These are phyloP conservation scores for Eumacrocentrus americanus DNA, from an alignment of 2,888 invertebrate genomes.

Conservation along the genomic window DNA sequence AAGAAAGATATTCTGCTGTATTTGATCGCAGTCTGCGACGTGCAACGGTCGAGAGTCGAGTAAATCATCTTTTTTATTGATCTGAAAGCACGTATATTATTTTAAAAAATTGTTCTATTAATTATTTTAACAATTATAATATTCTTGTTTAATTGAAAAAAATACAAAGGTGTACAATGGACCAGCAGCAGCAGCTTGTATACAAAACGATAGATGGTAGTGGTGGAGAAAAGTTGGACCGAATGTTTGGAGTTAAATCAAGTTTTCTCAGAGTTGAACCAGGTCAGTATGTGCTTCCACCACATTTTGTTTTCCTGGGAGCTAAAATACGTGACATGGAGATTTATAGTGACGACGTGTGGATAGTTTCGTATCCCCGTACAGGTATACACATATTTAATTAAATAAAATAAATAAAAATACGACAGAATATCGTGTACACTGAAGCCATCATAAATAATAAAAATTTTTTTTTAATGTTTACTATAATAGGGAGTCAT, in stretches of 20 bases:
- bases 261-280: slow-evolving; percentile 78
- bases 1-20: neutral
- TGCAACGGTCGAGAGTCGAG: too few relatives aligned
- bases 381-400: slow-evolving; percentile 73
- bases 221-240: slow-evolving; percentile 68
- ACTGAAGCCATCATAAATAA: too few relatives aligned
- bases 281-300: slow-evolving; percentile 73
- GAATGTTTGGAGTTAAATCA: slow-evolving; percentile 72
- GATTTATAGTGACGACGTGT: slow-evolving; percentile 78
- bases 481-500: slow-evolving; percentile 72
- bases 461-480: too few relatives aligned
- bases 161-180: too few relatives aligned
- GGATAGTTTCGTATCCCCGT: slow-evolving; percentile 87
- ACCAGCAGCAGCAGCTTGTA: too few relatives aligned
- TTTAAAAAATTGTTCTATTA: too few relatives aligned
- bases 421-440: too few relatives aligned
- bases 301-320: slow-evolving; percentile 72
- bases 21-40: too few relatives aligned
- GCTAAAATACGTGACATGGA: slow-evolving; percentile 75
- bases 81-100: too few relatives aligned
- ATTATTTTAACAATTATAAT: too few relatives aligned
- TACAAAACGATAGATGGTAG: slow-evolving; percentile 70
- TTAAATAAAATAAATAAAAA: neutral
- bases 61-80: too few relatives aligned
- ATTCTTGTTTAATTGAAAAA: too few relatives aligned